Conservation (phyloP, 2,113 vertebrate genomes). For the Hippocampus mohnikei region DNA sequence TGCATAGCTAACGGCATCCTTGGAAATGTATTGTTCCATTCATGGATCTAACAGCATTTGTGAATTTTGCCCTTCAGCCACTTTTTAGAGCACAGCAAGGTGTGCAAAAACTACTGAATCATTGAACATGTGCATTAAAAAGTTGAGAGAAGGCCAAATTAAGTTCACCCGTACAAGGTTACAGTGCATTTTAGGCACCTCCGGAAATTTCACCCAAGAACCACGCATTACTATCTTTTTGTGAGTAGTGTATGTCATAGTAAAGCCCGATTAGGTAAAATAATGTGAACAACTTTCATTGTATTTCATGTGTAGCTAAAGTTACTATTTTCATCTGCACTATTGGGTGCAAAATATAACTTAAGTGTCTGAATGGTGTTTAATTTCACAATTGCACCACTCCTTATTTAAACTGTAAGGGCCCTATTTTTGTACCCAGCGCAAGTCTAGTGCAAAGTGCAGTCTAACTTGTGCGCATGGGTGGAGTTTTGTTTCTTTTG, state of each 20-base stretch:
- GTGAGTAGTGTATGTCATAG: conserved; percentile 5
- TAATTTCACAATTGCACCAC: conserved; percentile 33
- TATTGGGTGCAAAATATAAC: conserved; percentile 14
- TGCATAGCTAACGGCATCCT: not conserved
- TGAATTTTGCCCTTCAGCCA: not conserved
- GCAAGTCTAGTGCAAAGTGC: too few species aligned
- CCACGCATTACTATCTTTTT: not conserved
- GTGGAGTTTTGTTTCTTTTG: too few species aligned
- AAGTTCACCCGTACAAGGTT: not conserved
- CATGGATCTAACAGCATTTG: not conserved
- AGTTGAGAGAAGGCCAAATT: not conserved
- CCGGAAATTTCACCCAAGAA: not conserved
- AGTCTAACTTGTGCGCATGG: too few species aligned
- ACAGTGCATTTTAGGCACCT: not conserved
- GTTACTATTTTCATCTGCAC: conserved; percentile 15
- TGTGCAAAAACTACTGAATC: not conserved
- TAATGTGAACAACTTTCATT: conserved; percentile 34
- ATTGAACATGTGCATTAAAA: not conserved
- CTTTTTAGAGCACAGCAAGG: too few species aligned
- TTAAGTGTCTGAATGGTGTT: conserved; percentile 15
- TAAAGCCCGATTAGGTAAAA: conserved; percentile 24
- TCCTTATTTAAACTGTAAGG: conserved; percentile 1
- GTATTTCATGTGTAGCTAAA: conserved; percentile 16
- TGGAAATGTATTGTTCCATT: too few species aligned
- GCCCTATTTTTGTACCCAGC: not conserved